A percentile compares a stretch with the other conserved stretches of the same genome.
phyloP scores from a whole-genome alignment of 2,797 vertebrate species.

The Odontamblyopus lacepedii region DNA sequence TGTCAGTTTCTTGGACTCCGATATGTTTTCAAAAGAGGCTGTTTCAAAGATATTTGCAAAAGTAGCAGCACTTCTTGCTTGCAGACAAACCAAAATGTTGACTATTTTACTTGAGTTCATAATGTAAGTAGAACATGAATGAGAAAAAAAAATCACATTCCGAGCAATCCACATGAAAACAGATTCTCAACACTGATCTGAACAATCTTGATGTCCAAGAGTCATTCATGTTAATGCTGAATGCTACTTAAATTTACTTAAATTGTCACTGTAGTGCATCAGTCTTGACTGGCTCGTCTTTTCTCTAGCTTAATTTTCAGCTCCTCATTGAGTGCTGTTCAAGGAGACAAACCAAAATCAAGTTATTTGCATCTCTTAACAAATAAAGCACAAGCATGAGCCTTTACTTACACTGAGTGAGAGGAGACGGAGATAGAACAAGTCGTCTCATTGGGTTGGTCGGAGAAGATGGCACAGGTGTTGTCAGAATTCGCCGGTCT shows the following conservation, averaged over 20 bases:
- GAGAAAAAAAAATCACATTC: constrained; percentile 9
- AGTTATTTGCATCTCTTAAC: neutral
- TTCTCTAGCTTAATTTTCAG: constrained; percentile 81
- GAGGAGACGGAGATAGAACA: constrained; percentile 78
- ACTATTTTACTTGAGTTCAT: constrained; percentile 25
- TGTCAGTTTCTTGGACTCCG: constrained; percentile 17
- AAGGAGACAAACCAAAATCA: constrained; percentile 11
- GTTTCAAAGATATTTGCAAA: constrained; percentile 17
- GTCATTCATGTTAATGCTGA: constrained; percentile 56
- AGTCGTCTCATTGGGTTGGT: constrained; percentile 80
- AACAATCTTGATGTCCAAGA: constrained; percentile 32
- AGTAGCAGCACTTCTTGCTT: constrained; percentile 25
- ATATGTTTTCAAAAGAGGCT: constrained; percentile 34
- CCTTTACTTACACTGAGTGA: constrained; percentile 69
- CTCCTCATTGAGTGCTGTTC: constrained; percentile 79
- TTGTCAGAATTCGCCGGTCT: constrained; percentile 70
- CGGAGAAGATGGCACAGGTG: constrained; percentile 70
- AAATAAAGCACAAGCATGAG: neutral
- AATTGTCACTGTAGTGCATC: constrained; percentile 50
- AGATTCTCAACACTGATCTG: constrained; percentile 64
- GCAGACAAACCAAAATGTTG: constrained; percentile 28
- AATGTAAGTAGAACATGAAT: constrained; percentile 24
- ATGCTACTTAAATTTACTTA: constrained; percentile 41
- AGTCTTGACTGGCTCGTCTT: constrained; percentile 79
- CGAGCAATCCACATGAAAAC: constrained; percentile 21